Percentiles rank a stretch among this genome's conserved stretches.
These are phyloP conservation scores for Labeo rohita DNA, from an alignment of 2,113 vertebrate species.

Conservation along the genomic window DNA sequence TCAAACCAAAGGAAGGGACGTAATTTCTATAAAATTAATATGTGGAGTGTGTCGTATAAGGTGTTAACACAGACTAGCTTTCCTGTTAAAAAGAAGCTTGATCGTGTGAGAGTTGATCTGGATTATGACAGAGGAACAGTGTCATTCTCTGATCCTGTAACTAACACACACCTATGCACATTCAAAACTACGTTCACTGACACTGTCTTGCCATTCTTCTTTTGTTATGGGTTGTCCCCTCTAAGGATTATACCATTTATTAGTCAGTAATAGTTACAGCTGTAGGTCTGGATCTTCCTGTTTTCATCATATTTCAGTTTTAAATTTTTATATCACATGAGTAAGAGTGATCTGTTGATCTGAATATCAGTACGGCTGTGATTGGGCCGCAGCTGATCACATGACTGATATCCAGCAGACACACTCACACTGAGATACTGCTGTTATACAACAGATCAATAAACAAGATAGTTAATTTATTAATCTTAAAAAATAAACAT, in stretches of 20 bases:
- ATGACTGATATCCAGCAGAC: no score
- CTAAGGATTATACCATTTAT: background rate
- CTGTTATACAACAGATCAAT: background rate
- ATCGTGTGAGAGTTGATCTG: background rate
- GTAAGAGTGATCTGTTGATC: no score
- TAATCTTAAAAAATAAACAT: no score
- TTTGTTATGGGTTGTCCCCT: background rate
- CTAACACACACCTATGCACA: background rate
- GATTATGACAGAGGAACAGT: background rate
- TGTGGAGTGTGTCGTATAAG: background rate
- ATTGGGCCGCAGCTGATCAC: no score
- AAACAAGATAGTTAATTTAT: background rate
- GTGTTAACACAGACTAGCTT: fast-evolving
- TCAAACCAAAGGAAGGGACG: background rate
- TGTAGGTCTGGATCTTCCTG: background rate
- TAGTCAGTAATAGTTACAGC: background rate
- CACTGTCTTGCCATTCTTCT: background rate
- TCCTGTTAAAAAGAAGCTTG: background rate
- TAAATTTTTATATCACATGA: no score
- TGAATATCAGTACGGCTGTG: no score
- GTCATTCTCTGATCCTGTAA: conserved; percentile 1
- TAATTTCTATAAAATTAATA: background rate
- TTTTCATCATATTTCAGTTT: no score
- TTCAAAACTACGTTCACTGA: background rate
- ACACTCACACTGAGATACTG: no score